Evolutionary conservation across 1,140 invertebrate genomes (phyloP).

Genomic region (Caerostris extrusa): DNA sequence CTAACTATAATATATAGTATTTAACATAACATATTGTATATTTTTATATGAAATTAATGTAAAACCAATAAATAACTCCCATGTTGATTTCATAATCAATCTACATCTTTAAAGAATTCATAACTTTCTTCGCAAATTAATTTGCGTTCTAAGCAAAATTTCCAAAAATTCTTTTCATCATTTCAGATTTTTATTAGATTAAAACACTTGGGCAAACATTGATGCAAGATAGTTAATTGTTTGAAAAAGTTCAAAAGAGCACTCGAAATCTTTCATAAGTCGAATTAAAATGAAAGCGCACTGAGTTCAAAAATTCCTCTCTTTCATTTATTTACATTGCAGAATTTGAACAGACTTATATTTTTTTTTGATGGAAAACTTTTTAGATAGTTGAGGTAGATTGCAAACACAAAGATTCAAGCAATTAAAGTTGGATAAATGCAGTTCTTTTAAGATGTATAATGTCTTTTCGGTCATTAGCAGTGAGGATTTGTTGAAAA

Average conservation of each 20-base stretch:
- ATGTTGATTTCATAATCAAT: no score
- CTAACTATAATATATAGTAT: no score
- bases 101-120: no score
- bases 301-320: not conserved
- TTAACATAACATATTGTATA: no score
- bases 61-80: no score
- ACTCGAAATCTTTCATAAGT: constrained; percentile 4
- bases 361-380: not conserved
- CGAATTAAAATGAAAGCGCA: not conserved
- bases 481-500: not conserved
- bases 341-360: no score
- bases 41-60: no score
- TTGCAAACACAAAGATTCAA: not conserved
- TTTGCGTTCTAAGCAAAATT: no score
- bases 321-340: constrained; percentile 30
- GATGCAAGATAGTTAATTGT: not conserved
- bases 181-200: not conserved
- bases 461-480: not conserved
- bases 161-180: not conserved
- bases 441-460: constrained; percentile 4
- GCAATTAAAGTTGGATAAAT: constrained; percentile 8
- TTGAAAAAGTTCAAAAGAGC: not conserved
- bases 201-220: not conserved
- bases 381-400: not conserved
- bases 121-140: no score